Evolutionary conservation across 92 coral and sea anemone species (phyloP).

Genomic region (Epizoanthus illoricatus): DNA sequence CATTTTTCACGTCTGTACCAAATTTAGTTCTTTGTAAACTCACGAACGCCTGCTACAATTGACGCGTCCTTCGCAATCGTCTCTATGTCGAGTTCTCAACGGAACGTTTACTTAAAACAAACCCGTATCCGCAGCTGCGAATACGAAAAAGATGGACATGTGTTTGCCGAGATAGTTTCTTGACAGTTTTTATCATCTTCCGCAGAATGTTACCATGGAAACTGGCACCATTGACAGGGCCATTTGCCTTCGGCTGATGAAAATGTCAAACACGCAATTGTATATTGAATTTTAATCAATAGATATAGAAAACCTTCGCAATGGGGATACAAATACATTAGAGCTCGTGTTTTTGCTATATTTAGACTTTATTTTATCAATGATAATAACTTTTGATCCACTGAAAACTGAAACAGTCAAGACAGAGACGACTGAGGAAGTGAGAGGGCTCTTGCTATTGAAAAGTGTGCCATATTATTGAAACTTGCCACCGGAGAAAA

Average conservation of each 20-base stretch:
- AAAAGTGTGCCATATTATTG: neutral
- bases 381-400: neutral
- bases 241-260: conserved; percentile 25
- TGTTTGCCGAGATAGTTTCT: conserved; percentile 17
- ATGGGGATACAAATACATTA: neutral
- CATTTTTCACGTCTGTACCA: conserved; percentile 29
- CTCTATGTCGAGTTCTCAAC: neutral
- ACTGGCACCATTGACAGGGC: neutral
- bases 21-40: neutral
- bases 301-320: neutral
- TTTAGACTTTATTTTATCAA: neutral
- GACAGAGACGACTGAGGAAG: neutral
- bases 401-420: neutral
- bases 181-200: conserved; percentile 13
- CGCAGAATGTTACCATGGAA: conserved; percentile 6
- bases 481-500: neutral
- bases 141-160: neutral
- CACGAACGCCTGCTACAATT: no score
- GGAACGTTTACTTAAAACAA: conserved; percentile 21
- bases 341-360: neutral
- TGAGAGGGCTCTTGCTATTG: neutral
- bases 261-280: neutral
- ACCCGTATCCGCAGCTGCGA: conserved; percentile 18
- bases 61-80: neutral
- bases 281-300: neutral